Evolutionary conservation across 2,797 vertebrate species (phyloP).

Genomic region (Numenius phaeopus): DNA sequence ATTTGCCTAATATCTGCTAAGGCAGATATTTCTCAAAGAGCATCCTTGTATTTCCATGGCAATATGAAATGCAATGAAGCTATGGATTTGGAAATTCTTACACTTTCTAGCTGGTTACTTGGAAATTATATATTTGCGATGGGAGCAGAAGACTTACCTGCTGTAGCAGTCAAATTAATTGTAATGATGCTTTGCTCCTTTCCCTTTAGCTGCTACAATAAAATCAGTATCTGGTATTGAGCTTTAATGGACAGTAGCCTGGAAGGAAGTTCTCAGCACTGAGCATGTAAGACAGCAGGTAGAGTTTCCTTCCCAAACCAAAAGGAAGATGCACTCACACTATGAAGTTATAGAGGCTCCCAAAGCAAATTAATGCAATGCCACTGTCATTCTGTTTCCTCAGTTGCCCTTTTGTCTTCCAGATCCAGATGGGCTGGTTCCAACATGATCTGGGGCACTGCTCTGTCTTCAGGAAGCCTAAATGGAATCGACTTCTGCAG

Average conservation of each 20-base stretch:
- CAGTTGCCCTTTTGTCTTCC: neutral
- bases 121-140: neutral
- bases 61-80: neutral
- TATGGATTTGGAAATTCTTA: neutral
- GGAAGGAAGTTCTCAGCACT: neutral
- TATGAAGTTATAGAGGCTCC: neutral
- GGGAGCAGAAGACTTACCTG: neutral
- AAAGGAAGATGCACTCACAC: neutral
- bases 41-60: neutral
- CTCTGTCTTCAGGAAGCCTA: constrained; percentile 88
- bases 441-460: constrained; percentile 87
- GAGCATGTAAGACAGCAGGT: neutral
- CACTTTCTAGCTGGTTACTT: neutral
- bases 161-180: neutral
- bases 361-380: rapidly evolving
- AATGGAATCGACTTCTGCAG: constrained; percentile 89
- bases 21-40: neutral
- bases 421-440: constrained; percentile 76
- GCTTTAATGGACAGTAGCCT: neutral
- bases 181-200: neutral
- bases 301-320: neutral
- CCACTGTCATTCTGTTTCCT: neutral
- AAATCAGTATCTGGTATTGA: neutral
- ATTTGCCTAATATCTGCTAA: neutral
- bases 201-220: neutral